These are phyloP conservation scores for Ascaphus truei DNA, from an alignment of 2,113 vertebrate genomes.

Conservation along the genomic window DNA sequence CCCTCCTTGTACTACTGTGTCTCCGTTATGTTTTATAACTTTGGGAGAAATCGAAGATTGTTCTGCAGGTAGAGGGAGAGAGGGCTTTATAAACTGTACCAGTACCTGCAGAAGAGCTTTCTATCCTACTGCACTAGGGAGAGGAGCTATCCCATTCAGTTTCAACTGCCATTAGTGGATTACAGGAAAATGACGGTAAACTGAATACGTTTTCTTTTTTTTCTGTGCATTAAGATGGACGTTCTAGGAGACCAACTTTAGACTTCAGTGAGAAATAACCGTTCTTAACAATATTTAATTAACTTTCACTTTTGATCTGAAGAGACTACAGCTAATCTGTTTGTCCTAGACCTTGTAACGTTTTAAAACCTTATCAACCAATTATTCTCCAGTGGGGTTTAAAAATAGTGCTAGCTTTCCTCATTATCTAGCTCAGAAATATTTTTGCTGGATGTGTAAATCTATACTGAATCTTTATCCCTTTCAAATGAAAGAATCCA, in stretches of 20 bases:
- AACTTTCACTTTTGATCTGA: conserved; percentile 71
- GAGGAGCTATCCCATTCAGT: no score
- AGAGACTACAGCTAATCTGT: conserved; percentile 74
- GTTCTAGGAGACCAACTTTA: conserved; percentile 36
- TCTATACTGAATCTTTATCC: conserved; percentile 79
- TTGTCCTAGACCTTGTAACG: conserved; percentile 77
- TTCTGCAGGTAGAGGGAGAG: no score
- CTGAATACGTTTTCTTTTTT: no score
- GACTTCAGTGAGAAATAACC: conserved; percentile 45
- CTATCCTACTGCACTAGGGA: no score
- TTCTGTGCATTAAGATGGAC: conserved; percentile 9
- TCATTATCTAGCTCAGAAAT: conserved; percentile 78
- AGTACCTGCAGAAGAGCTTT: no score
- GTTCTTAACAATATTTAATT: conserved; percentile 70
- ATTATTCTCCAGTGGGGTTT: conserved; percentile 69
- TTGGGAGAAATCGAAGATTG: no score
- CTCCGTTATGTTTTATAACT: no score
- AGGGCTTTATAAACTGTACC: no score
- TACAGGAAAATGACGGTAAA: no score
- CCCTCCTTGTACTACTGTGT: no score
- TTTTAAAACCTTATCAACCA: conserved; percentile 63
- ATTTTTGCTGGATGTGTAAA: conserved; percentile 70
- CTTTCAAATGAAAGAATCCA: conserved; percentile 57
- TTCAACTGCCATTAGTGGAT: not conserved
- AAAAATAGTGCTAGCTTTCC: conserved; percentile 75